Conservation (phyloP, 2,113 vertebrate species). For the Eretmochelys imbricata region DNA sequence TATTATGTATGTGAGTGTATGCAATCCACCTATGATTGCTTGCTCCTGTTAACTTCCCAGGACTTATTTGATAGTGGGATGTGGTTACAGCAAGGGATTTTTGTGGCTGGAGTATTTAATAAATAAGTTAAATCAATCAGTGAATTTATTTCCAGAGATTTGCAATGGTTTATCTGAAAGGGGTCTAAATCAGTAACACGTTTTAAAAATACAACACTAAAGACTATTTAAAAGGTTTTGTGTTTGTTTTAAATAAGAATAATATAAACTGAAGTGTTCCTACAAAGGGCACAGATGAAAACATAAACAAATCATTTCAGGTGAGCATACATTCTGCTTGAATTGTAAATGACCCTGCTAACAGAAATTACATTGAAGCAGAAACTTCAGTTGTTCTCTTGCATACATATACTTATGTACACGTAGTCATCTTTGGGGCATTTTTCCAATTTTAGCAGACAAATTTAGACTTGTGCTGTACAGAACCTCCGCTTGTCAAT, state of each 20-base stretch:
- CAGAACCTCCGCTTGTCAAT: background rate
- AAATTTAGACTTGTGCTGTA: slow-evolving; percentile 16
- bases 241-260: slow-evolving; percentile 43
- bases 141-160: slow-evolving; percentile 13
- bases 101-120: slow-evolving; percentile 2
- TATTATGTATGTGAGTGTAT: background rate
- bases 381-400: slow-evolving; percentile 8
- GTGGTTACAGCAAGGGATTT: background rate
- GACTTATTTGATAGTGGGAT: slow-evolving; percentile 9
- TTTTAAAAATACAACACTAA: slow-evolving; percentile 34
- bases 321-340: slow-evolving; percentile 33
- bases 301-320: slow-evolving; percentile 56
- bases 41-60: background rate
- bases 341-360: slow-evolving; percentile 30
- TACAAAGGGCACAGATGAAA: slow-evolving; percentile 1
- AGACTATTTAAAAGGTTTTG: background rate
- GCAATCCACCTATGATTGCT: slow-evolving; percentile 15
- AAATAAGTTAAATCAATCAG: slow-evolving; percentile 23
- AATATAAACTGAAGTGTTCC: slow-evolving; percentile 54
- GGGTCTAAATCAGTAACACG: background rate
- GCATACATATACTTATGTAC: background rate
- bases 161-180: slow-evolving; percentile 22
- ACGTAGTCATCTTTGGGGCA: slow-evolving; percentile 3
- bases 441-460: slow-evolving; percentile 53
- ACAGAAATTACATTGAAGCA: slow-evolving; percentile 30